phyloP scores from a whole-genome alignment of 2,888 invertebrate genomes.

The Tipula confusa region DNA sequence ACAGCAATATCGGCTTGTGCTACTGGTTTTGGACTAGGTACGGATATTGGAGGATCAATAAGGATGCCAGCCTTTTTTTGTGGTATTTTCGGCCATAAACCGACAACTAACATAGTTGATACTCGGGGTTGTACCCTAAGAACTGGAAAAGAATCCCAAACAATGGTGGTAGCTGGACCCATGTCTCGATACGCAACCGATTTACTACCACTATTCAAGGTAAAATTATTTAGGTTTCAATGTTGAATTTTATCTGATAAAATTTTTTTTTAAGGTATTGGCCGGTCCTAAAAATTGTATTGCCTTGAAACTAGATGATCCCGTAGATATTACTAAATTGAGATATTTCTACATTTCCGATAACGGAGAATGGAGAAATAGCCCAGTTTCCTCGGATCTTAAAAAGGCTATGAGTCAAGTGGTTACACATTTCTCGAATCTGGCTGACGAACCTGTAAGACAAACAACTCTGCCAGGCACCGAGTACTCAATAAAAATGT shows the following conservation, averaged over 20 bases:
- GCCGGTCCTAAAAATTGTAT: slow-evolving; percentile 52
- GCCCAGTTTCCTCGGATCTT: slow-evolving; percentile 65
- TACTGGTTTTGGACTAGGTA: slow-evolving; percentile 74
- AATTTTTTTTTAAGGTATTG: slow-evolving; percentile 40
- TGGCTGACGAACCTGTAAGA: slow-evolving; percentile 44
- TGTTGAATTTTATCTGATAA: not conserved
- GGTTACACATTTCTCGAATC: slow-evolving; percentile 51
- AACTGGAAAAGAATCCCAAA: slow-evolving; percentile 61
- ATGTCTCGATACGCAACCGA: slow-evolving; percentile 74
- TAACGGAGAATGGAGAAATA: slow-evolving; percentile 67
- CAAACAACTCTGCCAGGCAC: slow-evolving; percentile 42
- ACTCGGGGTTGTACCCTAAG: slow-evolving; percentile 65
- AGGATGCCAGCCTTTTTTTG: slow-evolving; percentile 84
- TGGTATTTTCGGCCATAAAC: slow-evolving; percentile 81
- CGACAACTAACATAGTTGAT: slow-evolving; percentile 57
- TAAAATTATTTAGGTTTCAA: slow-evolving; percentile 40
- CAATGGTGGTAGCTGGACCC: slow-evolving; percentile 82
- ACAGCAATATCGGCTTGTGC: slow-evolving; percentile 73
- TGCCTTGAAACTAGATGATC: slow-evolving; percentile 56
- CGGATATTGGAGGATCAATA: slow-evolving; percentile 95
- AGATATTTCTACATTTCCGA: slow-evolving; percentile 73
- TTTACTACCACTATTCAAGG: slow-evolving; percentile 69
- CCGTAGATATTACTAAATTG: slow-evolving; percentile 62
- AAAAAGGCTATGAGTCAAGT: slow-evolving; percentile 56
- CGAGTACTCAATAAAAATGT: slow-evolving; percentile 58